Base-by-base conservation (phyloP, 2,113 vertebrate genomes). In the Paradisaea rubra region DNA sequence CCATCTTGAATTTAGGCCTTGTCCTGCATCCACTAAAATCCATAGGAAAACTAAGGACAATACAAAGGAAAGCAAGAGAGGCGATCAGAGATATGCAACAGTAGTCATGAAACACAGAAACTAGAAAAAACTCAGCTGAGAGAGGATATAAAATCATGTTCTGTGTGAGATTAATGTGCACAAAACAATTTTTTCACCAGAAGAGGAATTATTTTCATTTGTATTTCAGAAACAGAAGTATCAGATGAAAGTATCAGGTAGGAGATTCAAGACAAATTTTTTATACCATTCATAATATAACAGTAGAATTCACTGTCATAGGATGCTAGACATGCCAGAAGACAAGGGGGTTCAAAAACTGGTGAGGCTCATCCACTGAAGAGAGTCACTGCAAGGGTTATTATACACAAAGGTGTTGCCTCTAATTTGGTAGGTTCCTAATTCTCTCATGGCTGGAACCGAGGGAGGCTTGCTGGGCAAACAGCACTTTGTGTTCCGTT, bases 101-200 rank as follows among this genome's bases (percentile, higher is more conserved):
- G 5, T 39, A 69, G 54, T 35, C 18, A 24, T 70, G 15, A 84
- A 89, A 70, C 35, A 37, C 1, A 3, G 1, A 77, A 86, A 35
- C 15, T 35, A 59, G 54, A 77, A 80, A 91, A 91, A 81, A 8
- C 5, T 80, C 31, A 81, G 13, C 14, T 65, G 25, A 66, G 30
- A 44, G 15, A 81, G 6, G 21, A 47, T 12, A 52, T 66, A 73
- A 66, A 74, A 39, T 35, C 1, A 2, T 17, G 5, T 28, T 61
- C 28, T 69, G 10, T 27, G 33, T 66, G 44, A 68, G 89, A 89
- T 70, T 65, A 42, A 74, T 12, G 3, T 39, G 2, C 20, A 61
- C 15, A 27, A 81, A 86, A 39, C 21, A 0, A 50, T 54, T 16
- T 1, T 0, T n/a, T 44, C 11, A 35, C 7, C 42, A 57, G 20